These are phyloP conservation scores for Notothenia rossii DNA, from an alignment of 2,113 vertebrate genomes.

Conservation along the genomic window DNA sequence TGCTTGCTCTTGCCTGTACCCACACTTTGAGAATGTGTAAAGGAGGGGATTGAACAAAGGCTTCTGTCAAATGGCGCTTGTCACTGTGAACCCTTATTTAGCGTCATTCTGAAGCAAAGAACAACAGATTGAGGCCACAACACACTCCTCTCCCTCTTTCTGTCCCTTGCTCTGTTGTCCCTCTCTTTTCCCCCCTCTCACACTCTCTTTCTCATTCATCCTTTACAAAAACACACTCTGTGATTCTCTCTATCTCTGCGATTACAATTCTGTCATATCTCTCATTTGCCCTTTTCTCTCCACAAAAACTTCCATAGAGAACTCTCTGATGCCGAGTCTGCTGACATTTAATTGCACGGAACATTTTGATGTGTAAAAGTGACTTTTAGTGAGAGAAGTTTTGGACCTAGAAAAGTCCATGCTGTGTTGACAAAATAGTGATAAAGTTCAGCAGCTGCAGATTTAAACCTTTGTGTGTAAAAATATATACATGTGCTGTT, in stretches of 20 bases:
- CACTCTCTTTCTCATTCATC: slow-evolving; percentile 43
- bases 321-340: slow-evolving; percentile 15
- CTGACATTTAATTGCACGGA: slow-evolving; percentile 19
- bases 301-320: background rate
- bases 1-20: background rate
- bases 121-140: slow-evolving; percentile 61
- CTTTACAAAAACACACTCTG: background rate
- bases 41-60: slow-evolving; percentile 51
- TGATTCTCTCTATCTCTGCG: slow-evolving; percentile 12
- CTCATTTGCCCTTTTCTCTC: slow-evolving; percentile 17
- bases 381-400: slow-evolving; percentile 13
- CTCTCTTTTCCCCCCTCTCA: background rate
- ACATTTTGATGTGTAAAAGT: slow-evolving; percentile 19
- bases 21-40: slow-evolving; percentile 38
- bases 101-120: slow-evolving; percentile 48
- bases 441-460: slow-evolving; percentile 15
- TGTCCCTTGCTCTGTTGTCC: slow-evolving; percentile 26
- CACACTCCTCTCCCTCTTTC: slow-evolving; percentile 4
- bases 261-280: slow-evolving; percentile 52
- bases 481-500: background rate
- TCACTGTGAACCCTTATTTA: slow-evolving; percentile 63
- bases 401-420: background rate
- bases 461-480: slow-evolving; percentile 1
- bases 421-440: slow-evolving; percentile 1
- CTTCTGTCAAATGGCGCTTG: slow-evolving; percentile 65